These are phyloP conservation scores for Atlantisia rogersi DNA, from an alignment of 2,113 vertebrate genomes.

Conservation along the genomic window DNA sequence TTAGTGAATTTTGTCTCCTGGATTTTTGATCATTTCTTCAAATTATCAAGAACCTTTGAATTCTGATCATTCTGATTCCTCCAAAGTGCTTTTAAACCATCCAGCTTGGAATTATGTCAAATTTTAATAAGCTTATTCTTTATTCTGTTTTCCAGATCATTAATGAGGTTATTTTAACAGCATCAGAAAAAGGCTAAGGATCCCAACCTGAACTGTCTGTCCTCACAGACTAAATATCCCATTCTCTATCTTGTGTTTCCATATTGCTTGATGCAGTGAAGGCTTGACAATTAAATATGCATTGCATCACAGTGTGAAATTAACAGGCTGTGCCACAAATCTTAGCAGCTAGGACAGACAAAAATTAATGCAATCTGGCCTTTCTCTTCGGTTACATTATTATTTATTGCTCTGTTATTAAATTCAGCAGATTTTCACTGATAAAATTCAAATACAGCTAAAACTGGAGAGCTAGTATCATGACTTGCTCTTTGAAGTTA, in stretches of 20 bases:
- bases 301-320: constrained; percentile 27
- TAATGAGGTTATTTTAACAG: neutral
- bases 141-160: neutral
- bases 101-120: neutral
- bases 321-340: neutral
- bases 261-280: neutral
- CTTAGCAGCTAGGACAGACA: neutral
- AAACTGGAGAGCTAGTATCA: neutral
- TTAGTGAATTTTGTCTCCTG: neutral
- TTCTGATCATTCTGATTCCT: neutral
- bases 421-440: neutral
- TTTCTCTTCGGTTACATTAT: constrained; percentile 30
- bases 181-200: neutral
- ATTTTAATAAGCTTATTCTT: neutral
- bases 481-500: neutral
- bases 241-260: neutral
- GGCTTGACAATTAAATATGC: neutral
- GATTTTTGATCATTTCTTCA: neutral
- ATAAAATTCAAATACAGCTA: neutral
- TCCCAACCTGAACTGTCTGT: neutral
- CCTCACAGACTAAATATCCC: neutral
- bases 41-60: neutral
- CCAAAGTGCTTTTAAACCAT: neutral
- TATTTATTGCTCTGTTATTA: constrained; percentile 1
- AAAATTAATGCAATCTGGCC: constrained; percentile 2